Percentiles rank a stretch among this genome's conserved stretches.
phyloP scores from a whole-genome alignment of 2,888 invertebrate genomes.

The Torymus tubicola region DNA sequence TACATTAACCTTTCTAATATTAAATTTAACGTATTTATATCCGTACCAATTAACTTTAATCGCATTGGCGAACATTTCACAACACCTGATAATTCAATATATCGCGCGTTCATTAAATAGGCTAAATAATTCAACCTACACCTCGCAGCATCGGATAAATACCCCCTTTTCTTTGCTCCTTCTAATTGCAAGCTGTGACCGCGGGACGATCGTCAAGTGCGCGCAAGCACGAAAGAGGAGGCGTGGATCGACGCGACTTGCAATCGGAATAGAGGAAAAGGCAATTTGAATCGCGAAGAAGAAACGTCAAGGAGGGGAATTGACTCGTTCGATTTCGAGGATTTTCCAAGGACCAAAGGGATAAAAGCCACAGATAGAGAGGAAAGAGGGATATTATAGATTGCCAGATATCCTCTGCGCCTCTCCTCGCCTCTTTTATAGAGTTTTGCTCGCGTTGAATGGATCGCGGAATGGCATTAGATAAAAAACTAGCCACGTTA shows the following conservation, averaged over 20 bases:
- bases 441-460: constrained; percentile 28
- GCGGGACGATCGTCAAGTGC: neutral
- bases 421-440: neutral
- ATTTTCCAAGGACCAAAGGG: constrained; percentile 31
- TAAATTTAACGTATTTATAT: no score
- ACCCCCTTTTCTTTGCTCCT: no score
- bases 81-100: no score
- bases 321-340: constrained; percentile 48
- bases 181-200: no score
- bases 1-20: no score
- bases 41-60: no score
- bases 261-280: constrained; percentile 46
- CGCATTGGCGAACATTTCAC: no score
- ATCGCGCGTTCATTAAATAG: no score
- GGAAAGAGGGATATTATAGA: constrained; percentile 26
- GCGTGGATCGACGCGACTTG: constrained; percentile 12
- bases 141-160: no score
- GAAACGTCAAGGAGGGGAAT: constrained; percentile 34
- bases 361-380: constrained; percentile 29
- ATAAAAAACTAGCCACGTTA: neutral
- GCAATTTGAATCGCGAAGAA: constrained; percentile 38
- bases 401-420: constrained; percentile 22
- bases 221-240: neutral
- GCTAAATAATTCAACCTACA: no score
- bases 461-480: constrained; percentile 25